Evolutionary conservation across 2,888 invertebrate genomes (phyloP).

Genomic region (Phaonia tiefii): DNA sequence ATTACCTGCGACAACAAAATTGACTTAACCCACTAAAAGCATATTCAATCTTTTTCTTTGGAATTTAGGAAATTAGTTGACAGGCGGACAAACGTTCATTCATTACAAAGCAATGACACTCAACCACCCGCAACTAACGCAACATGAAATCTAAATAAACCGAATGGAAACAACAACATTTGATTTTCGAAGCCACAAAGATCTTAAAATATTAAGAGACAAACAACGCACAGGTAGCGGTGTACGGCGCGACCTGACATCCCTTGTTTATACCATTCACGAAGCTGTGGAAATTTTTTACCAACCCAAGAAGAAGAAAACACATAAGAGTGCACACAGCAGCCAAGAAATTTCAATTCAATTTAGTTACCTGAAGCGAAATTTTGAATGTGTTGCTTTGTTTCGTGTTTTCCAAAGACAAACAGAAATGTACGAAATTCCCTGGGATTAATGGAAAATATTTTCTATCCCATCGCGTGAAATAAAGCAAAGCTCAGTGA

Average conservation of each 20-base stretch:
- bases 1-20: slow-evolving; percentile 55
- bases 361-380: no score
- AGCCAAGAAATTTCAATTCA: no score
- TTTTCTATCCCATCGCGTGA: background rate
- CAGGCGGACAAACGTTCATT: slow-evolving; percentile 14
- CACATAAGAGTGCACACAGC: no score
- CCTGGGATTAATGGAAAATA: slow-evolving; percentile 16
- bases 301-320: slow-evolving; percentile 8
- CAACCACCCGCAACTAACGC: slow-evolving; percentile 61
- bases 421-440: slow-evolving; percentile 10
- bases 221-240: slow-evolving; percentile 36
- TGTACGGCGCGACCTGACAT: background rate
- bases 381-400: background rate
- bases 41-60: background rate
- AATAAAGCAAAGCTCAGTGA: background rate
- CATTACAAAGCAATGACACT: slow-evolving; percentile 48
- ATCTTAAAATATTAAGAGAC: slow-evolving; percentile 16
- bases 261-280: background rate
- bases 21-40: background rate
- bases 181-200: background rate
- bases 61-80: background rate
- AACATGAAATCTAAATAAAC: slow-evolving; percentile 55
- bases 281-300: slow-evolving; percentile 10
- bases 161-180: slow-evolving; percentile 21
- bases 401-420: background rate